Conservation (phyloP, 2,888 invertebrate species). For the Aethes cnicana region DNA sequence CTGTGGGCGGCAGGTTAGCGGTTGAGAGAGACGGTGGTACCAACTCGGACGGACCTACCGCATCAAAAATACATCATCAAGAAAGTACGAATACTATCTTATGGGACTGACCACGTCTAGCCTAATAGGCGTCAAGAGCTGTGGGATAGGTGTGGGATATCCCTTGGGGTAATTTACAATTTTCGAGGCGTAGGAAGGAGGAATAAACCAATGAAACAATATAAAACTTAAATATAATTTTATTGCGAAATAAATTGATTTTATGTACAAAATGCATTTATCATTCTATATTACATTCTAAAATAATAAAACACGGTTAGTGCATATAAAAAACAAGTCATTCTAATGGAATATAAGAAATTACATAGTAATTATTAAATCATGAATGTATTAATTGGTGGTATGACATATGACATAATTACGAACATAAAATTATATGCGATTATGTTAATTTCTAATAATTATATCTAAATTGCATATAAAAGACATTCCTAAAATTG, state of each 20-base stretch:
- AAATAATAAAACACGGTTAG: constrained; percentile 4
- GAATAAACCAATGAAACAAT: constrained; percentile 40
- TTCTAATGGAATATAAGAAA: constrained; percentile 14
- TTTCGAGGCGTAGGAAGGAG: too few relatives aligned
- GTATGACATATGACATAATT: constrained; percentile 7
- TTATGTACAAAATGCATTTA: constrained; percentile 59
- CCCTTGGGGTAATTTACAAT: too few relatives aligned
- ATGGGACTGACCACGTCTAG: too few relatives aligned
- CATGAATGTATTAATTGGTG: constrained; percentile 12
- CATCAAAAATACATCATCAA: too few relatives aligned
- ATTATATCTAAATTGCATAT: neutral
- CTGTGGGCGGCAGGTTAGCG: too few relatives aligned
- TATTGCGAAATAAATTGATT: constrained; percentile 72
- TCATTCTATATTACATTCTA: constrained; percentile 22
- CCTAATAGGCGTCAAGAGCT: too few relatives aligned
- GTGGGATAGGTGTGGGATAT: too few relatives aligned
- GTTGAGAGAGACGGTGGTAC: too few relatives aligned
- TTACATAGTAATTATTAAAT: too few relatives aligned
- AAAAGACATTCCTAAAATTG: neutral
- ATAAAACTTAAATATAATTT: constrained; percentile 51
- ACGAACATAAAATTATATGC: neutral
- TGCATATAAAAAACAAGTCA: neutral
- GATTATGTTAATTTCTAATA: too few relatives aligned
- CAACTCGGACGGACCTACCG: too few relatives aligned
- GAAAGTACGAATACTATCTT: too few relatives aligned